Evolutionary conservation across 1,140 invertebrate species (phyloP).

Genomic region (Triops cancriformis): DNA sequence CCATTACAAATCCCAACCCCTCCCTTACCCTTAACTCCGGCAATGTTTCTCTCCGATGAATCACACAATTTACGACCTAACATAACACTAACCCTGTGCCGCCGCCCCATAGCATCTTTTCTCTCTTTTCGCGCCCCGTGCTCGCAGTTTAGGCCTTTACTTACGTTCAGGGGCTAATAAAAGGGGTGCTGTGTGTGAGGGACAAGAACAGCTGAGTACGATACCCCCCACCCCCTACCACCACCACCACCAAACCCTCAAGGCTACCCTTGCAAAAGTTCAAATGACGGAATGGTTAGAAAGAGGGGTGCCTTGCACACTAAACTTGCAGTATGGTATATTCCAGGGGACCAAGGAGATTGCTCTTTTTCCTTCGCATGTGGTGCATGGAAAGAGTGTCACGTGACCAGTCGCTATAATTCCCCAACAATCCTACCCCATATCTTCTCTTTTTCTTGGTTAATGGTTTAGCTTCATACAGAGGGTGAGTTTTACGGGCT

Average conservation of each 20-base stretch:
- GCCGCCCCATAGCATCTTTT: not conserved
- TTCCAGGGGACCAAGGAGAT: not conserved
- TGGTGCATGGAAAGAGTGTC: not conserved
- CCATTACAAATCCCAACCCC: not conserved
- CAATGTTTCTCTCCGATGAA: not conserved
- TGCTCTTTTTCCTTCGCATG: not conserved
- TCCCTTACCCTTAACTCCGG: not conserved
- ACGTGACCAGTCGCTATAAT: not conserved
- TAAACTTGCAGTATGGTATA: not conserved
- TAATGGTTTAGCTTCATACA: conserved; percentile 14
- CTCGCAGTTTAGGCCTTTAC: not conserved
- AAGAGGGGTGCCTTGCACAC: not conserved
- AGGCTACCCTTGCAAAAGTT: not conserved
- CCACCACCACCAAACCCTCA: not conserved
- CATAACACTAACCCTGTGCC: not conserved
- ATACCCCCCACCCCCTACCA: not conserved
- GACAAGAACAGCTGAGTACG: conserved; percentile 9
- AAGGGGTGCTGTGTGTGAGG: not conserved
- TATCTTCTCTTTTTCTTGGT: not conserved
- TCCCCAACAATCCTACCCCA: not conserved
- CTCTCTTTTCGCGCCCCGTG: not conserved
- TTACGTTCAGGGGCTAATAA: not conserved
- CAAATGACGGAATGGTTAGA: not conserved
- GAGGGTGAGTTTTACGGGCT: not conserved
- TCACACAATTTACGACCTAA: not conserved